Conservation (phyloP, 2,113 vertebrate genomes). For the Microcebus ravelobensis region DNA sequence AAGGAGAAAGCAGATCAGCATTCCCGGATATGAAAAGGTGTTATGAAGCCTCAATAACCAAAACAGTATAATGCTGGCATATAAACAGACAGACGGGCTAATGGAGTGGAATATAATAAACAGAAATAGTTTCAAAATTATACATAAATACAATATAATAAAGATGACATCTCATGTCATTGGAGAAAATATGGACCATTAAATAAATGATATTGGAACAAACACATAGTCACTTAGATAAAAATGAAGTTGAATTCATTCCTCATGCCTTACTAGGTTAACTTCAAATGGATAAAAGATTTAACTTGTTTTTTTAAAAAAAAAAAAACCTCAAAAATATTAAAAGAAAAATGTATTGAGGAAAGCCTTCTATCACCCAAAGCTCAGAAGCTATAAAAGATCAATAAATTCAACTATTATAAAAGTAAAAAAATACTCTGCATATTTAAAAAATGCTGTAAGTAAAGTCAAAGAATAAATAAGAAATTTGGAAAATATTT, state of each 20-base stretch:
- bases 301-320: not conserved
- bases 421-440: not conserved
- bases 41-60: not conserved
- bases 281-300: not conserved
- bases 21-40: not conserved
- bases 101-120: not conserved
- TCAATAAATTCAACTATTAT: not conserved
- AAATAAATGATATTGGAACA: not conserved
- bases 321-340: not conserved
- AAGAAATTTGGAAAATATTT: slow-evolving; percentile 9
- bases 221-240: not conserved
- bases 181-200: slow-evolving; percentile 10
- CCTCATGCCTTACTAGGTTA: not conserved
- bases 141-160: not conserved
- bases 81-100: not conserved
- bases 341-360: not conserved
- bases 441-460: not conserved
- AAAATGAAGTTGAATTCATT: slow-evolving; percentile 8
- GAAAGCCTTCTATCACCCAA: not conserved
- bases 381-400: slow-evolving; percentile 20
- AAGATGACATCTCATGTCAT: not conserved
- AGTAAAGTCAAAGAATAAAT: slow-evolving; percentile 3
- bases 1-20: not conserved
- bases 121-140: not conserved
- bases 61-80: not conserved